Evolutionary conservation across 2,888 invertebrate species (phyloP).

Genomic region (Actias luna): DNA sequence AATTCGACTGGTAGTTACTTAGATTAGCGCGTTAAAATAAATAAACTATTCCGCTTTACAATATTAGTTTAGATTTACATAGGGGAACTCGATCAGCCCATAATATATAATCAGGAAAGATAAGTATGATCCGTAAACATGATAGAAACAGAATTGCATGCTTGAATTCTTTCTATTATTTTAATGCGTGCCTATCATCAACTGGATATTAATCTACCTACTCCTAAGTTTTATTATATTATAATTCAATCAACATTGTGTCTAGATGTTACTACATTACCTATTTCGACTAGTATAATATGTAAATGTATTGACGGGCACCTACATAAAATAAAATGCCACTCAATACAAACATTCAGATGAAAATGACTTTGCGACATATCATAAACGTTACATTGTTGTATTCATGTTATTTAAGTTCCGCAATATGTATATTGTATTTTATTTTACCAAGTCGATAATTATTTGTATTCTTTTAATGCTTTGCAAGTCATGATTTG

Average conservation of each 20-base stretch:
- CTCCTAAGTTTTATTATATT: too few relatives aligned
- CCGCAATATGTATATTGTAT: conserved; percentile 6
- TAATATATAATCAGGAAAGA: too few relatives aligned
- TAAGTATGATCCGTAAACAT: too few relatives aligned
- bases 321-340: conserved; percentile 16
- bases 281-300: neutral
- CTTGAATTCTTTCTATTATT: too few relatives aligned
- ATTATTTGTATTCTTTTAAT: neutral
- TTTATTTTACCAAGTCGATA: neutral
- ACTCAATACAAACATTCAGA: conserved; percentile 13
- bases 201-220: too few relatives aligned
- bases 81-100: too few relatives aligned
- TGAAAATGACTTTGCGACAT: conserved; percentile 11
- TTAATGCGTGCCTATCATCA: too few relatives aligned
- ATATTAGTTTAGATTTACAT: too few relatives aligned
- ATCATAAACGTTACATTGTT: conserved; percentile 16
- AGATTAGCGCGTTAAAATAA: too few relatives aligned
- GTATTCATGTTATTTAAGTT: conserved; percentile 9
- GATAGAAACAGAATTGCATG: too few relatives aligned
- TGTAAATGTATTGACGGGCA: conserved; percentile 16
- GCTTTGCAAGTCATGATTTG: neutral
- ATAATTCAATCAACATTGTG: neutral
- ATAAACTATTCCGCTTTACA: too few relatives aligned
- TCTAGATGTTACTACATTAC: neutral
- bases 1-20: too few relatives aligned